These are phyloP conservation scores for Andrena hattorfiana DNA, from an alignment of 2,888 invertebrate genomes.

Conservation along the genomic window DNA sequence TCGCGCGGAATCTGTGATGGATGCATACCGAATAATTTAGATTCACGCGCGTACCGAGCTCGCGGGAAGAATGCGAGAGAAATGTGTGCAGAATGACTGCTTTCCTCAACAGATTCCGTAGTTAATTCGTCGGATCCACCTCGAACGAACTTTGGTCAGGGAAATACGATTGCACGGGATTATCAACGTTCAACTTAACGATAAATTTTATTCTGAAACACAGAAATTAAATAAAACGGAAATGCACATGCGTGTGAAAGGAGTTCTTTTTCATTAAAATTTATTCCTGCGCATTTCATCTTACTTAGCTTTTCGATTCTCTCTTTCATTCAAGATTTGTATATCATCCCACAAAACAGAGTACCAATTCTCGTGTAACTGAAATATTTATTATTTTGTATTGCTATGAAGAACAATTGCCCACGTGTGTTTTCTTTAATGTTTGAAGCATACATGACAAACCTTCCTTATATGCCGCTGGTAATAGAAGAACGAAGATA, in stretches of 20 bases:
- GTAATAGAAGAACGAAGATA: conserved; percentile 14
- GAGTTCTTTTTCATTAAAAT: background rate
- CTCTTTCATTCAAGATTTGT: conserved; percentile 1
- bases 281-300: background rate
- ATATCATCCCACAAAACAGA: background rate
- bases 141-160: background rate
- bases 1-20: background rate
- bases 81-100: conserved; percentile 9
- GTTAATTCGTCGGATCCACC: background rate
- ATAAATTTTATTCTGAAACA: conserved; percentile 23
- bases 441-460: background rate
- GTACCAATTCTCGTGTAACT: conserved; percentile 1
- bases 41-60: background rate
- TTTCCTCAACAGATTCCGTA: conserved; percentile 5
- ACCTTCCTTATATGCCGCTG: background rate
- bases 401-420: conserved; percentile 24
- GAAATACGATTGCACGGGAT: background rate
- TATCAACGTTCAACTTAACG: conserved; percentile 2
- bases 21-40: conserved; percentile 15
- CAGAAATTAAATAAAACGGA: background rate
- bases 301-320: conserved; percentile 13
- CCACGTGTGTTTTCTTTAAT: conserved; percentile 13
- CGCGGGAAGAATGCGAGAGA: conserved; percentile 17
- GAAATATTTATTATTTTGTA: conserved; percentile 26
- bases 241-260: background rate